phyloP scores from a whole-genome alignment of 2,797 vertebrate genomes.

The Epinephelus awoara region DNA sequence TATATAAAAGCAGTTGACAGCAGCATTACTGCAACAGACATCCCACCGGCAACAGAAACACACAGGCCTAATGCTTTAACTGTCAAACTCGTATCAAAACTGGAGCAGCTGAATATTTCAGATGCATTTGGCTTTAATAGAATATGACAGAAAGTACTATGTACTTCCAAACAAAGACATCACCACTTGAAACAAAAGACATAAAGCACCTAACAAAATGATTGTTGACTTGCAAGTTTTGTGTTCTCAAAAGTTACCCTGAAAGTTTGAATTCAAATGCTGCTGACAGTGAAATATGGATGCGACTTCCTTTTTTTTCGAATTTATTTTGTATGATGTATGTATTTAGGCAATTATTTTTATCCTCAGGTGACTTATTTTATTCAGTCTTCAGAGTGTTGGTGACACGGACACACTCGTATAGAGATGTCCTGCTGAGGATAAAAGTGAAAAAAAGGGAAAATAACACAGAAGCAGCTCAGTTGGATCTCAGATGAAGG shows the following conservation, averaged over 20 bases:
- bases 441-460: neutral
- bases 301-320: constrained; percentile 1
- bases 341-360: constrained; percentile 45
- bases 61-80: constrained; percentile 28
- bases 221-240: constrained; percentile 26
- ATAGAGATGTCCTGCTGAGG: constrained; percentile 42
- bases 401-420: constrained; percentile 29
- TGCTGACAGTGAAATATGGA: constrained; percentile 19
- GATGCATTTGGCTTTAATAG: constrained; percentile 24
- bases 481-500: constrained; percentile 55
- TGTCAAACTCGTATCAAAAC: constrained; percentile 37
- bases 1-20: constrained; percentile 56
- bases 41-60: constrained; percentile 20
- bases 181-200: constrained; percentile 20
- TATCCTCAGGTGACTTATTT: constrained; percentile 39
- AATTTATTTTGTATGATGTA: constrained; percentile 12
- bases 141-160: constrained; percentile 24
- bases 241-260: neutral
- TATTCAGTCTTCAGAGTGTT: constrained; percentile 23
- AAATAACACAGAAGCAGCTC: constrained; percentile 35
- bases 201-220: constrained; percentile 33
- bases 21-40: constrained; percentile 46
- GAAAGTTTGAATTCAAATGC: constrained; percentile 34
- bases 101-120: constrained; percentile 17
- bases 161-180: constrained; percentile 25